Percentiles rank a stretch among this genome's conserved stretches.
Evolutionary conservation across 2,888 invertebrate genomes (phyloP).

Genomic region (Hyppa rectilinea): DNA sequence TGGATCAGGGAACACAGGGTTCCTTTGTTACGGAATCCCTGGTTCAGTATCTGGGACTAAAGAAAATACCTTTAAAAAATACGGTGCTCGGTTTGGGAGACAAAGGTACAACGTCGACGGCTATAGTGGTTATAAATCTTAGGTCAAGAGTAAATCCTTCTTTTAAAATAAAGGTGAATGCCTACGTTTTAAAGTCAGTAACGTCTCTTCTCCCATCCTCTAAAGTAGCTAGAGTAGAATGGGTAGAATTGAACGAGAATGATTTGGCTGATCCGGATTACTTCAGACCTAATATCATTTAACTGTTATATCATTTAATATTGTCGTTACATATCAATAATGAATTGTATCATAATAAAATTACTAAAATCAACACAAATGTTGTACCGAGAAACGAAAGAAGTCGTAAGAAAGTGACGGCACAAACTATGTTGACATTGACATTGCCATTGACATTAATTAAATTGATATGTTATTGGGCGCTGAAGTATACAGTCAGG

Average conservation of each 20-base stretch:
- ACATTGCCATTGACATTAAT: no score
- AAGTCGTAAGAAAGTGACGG: slow-evolving; percentile 11
- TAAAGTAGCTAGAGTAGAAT: not conserved
- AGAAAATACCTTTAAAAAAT: not conserved
- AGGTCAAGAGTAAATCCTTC: not conserved
- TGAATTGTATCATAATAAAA: not conserved
- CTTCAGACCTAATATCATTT: not conserved
- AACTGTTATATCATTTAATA: slow-evolving; percentile 2
- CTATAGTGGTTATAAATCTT: not conserved
- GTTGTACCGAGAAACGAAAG: slow-evolving; percentile 6
- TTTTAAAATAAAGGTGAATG: not conserved
- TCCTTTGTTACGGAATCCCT: not conserved
- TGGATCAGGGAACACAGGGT: slow-evolving; percentile 3
- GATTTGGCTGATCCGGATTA: slow-evolving; percentile 1
- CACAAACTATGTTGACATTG: no score
- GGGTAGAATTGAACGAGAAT: not conserved
- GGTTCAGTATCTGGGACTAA: not conserved
- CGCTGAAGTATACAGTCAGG: slow-evolving; percentile 4
- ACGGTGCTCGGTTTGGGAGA: not conserved
- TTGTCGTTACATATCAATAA: slow-evolving; percentile 5
- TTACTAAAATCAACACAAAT: slow-evolving; percentile 13
- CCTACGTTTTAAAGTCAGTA: not conserved
- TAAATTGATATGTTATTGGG: slow-evolving; percentile 1
- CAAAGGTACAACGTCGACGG: not conserved
- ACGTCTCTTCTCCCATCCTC: not conserved